phyloP scores from a whole-genome alignment of 92 coral and sea anemone genomes.

The Zoanthus gigantus region DNA sequence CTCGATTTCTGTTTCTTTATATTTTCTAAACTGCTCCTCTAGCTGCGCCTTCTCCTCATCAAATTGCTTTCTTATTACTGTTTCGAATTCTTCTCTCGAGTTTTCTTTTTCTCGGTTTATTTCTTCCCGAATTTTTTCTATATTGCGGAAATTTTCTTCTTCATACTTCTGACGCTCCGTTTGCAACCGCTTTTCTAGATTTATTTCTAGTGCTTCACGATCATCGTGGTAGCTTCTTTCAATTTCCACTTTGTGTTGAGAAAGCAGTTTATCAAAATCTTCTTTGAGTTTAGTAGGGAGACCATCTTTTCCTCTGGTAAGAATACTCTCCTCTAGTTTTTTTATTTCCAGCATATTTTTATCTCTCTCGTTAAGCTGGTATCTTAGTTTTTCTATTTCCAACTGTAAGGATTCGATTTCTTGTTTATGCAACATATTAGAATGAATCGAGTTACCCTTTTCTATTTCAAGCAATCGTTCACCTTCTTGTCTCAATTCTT shows the following conservation, averaged over 20 bases:
- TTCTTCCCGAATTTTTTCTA: conserved; percentile 67
- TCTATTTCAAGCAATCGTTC: conserved; percentile 70
- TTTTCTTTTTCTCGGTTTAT: conserved; percentile 51
- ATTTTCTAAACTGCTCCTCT: conserved; percentile 25
- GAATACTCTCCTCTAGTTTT: conserved; percentile 73
- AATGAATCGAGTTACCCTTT: conserved; percentile 51
- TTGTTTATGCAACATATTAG: conserved; percentile 59
- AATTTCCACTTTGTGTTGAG: conserved; percentile 78
- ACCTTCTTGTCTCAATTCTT: conserved; percentile 58
- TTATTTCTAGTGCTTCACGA: conserved; percentile 72
- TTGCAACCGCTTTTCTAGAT: conserved; percentile 65
- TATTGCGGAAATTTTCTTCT: conserved; percentile 71
- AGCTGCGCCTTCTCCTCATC: conserved; percentile 56
- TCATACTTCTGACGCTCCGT: conserved; percentile 73
- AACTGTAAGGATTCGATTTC: conserved; percentile 69
- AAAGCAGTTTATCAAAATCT: conserved; percentile 87
- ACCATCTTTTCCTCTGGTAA: conserved; percentile 81
- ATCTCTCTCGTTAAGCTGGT: conserved; percentile 78
- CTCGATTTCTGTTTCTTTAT: conserved; percentile 34
- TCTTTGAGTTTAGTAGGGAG: conserved; percentile 85
- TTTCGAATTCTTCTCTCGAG: conserved; percentile 35
- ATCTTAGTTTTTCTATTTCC: conserved; percentile 71
- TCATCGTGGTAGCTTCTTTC: conserved; percentile 73
- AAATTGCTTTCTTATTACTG: conserved; percentile 29
- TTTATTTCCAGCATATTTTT: conserved; percentile 69